Base-by-base conservation (phyloP, 2,113 vertebrate genomes). In the Arvicanthis niloticus region DNA sequence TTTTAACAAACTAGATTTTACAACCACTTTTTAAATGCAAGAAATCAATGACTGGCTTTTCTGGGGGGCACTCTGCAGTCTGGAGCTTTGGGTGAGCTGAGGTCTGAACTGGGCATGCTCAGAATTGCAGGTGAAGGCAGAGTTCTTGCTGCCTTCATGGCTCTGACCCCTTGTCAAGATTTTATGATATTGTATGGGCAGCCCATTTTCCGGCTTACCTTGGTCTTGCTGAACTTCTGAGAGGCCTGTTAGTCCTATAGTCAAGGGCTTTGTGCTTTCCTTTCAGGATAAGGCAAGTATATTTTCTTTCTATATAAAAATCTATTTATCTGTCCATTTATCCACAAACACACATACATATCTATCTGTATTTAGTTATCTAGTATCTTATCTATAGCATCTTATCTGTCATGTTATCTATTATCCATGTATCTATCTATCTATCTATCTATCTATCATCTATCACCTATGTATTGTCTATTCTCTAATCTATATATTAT, bases 1-100 rank as follows among this genome's bases (percentile, higher is more conserved):
- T 91, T 77, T 40, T 77, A 60, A 81, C n/a, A 65, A 70, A 73
- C 31, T 53, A 53, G 15, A 37, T 72, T 77, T 67, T 87, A 89
- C 22, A 89, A 29, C 51, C 15, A 11, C 17, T 77, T 80, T 82
- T 95, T 45, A 73, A 82, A 70, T 3, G 21, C 45, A 70, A 53
- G 65, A 8, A 75, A 85, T 48, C 53, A 21, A 1, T 34, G 45
- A 78, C 7, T 21, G 31, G 58, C 53, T 93, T 93, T 93, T 70
- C n/a, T 65, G n/a, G 51, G 51, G 45, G 5, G 4, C 10, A 11
- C 7, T 67, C 29, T 26, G 29, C 60, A 67, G 4, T 45, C 0
- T 1, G 31, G 68, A 65, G 26, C 34, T 82, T 29, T 8, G 70
- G 76, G 51, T 6, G 29, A 37, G 67, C 40, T 89, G 73, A 45